Evolutionary conservation across 2,797 vertebrate species (phyloP), one percentile per base, ranked within the genome.

Genomic region (Perodicticus potto): DNA sequence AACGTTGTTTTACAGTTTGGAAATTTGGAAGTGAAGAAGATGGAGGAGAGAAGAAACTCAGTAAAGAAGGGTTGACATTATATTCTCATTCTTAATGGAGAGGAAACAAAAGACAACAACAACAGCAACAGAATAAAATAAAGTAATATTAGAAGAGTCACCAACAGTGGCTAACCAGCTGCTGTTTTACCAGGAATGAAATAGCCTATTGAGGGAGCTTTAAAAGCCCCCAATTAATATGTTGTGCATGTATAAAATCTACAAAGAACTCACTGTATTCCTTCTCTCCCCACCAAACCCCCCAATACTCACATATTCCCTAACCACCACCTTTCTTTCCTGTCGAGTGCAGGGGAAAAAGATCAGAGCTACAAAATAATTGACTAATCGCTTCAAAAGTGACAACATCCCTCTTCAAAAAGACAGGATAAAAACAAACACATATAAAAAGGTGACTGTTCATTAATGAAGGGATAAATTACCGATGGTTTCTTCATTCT

Each of bases 261-360:
- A 98, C 98, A 98, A 98, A 98, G 98, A 98, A 96, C 97, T 98
- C 98, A 98, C 98, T 98, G 98, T 98, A 98, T 98, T 98, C 95
- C 97, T 97, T 96, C 94, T 96, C 97, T 98, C 97, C 97, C 97
- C 61, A 93, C 95, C 76, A 95, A 40, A n/a, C 19, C 34, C 91
- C 93, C 92, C 92, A 95, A 27, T 87, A 86, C 78, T 91, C 93
- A 93, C 92, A 95, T 89, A 93, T 76, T 93, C 94, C 95, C 95
- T 86, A 96, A 95, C 95, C 94, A 98, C 96, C 94, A 97, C 98
- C 97, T 94, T 89, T 96, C 95, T 96, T 89, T 96, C 94, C 97
- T 97, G 96, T 97, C 93, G 65, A 45, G 95, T 98, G 96, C 96
- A 97, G 86, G 93, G 97, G 96, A 77, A 96, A 98, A 98, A 96